These are phyloP conservation scores for Myotis davidii DNA, from an alignment of 2,113 vertebrate genomes.

Conservation along the genomic window DNA sequence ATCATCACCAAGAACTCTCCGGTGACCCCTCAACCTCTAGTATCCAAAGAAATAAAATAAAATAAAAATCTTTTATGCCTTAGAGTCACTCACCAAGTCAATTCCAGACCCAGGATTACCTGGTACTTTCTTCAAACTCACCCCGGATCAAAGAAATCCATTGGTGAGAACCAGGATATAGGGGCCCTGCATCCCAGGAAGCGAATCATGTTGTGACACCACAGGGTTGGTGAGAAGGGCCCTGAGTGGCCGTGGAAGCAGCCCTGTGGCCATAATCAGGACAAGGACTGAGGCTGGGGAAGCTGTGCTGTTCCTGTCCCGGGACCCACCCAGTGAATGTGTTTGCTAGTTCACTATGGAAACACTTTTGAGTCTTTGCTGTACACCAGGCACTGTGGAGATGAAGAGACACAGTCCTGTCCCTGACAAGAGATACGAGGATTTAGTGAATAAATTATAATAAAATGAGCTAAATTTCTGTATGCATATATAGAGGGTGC, in stretches of 20 bases:
- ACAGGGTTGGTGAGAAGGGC: background rate
- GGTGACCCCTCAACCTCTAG: background rate
- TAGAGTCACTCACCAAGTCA: background rate
- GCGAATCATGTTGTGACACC: background rate
- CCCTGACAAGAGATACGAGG: background rate
- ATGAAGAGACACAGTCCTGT: background rate
- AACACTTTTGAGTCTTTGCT: background rate
- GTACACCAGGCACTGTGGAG: background rate
- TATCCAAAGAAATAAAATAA: background rate
- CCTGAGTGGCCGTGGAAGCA: background rate
- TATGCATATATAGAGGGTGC: background rate
- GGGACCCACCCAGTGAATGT: background rate
- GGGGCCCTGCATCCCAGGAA: background rate
- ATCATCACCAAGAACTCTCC: background rate
- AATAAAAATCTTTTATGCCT: background rate
- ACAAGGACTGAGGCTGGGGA: background rate
- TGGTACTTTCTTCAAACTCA: background rate
- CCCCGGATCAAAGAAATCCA: background rate
- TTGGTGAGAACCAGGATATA: background rate
- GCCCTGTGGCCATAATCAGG: background rate
- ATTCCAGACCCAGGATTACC: background rate
- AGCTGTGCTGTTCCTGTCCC: background rate
- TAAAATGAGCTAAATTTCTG: background rate
- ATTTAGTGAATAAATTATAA: background rate
- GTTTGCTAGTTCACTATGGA: background rate